A percentile compares a stretch with the other conserved stretches of the same genome.
Conservation (phyloP, 2,113 vertebrate species). For the Thunnus maccoyii region DNA sequence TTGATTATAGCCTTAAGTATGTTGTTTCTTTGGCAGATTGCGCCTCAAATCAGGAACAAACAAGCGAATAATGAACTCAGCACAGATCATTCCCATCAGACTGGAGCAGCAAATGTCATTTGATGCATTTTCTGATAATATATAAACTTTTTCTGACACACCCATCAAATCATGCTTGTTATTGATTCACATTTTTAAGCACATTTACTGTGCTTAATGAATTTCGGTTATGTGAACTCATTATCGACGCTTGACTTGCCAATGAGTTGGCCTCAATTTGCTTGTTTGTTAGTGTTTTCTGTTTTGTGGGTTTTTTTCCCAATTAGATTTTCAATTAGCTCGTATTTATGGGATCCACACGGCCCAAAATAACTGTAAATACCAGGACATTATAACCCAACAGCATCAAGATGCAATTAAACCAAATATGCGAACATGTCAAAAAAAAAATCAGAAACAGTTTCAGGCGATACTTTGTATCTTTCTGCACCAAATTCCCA, state of each 20-base stretch:
- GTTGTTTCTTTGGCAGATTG: neutral
- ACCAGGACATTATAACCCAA: too few species aligned
- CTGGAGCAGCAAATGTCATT: neutral
- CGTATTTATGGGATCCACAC: neutral
- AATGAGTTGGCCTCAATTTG: slow-evolving; percentile 77
- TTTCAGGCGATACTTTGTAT: too few species aligned
- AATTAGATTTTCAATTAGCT: neutral
- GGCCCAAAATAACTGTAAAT: neutral
- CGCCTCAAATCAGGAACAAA: neutral
- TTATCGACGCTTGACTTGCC: slow-evolving; percentile 63
- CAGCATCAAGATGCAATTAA: too few species aligned
- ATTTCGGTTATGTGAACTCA: slow-evolving; percentile 41
- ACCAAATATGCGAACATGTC: too few species aligned
- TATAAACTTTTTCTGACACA: neutral
- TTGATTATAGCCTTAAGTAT: neutral
- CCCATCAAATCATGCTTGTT: slow-evolving; percentile 11
- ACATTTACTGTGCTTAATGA: slow-evolving; percentile 42
- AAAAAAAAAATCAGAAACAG: too few species aligned
- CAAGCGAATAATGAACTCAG: neutral
- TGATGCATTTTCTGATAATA: neutral
- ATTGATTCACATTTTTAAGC: slow-evolving; percentile 12
- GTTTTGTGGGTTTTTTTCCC: neutral
- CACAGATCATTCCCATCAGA: neutral
- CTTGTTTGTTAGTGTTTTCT: slow-evolving; percentile 34
- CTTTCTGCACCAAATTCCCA: too few species aligned